These are phyloP conservation scores for Epiblema foenella DNA, from an alignment of 2,888 invertebrate species.

Conservation along the genomic window DNA sequence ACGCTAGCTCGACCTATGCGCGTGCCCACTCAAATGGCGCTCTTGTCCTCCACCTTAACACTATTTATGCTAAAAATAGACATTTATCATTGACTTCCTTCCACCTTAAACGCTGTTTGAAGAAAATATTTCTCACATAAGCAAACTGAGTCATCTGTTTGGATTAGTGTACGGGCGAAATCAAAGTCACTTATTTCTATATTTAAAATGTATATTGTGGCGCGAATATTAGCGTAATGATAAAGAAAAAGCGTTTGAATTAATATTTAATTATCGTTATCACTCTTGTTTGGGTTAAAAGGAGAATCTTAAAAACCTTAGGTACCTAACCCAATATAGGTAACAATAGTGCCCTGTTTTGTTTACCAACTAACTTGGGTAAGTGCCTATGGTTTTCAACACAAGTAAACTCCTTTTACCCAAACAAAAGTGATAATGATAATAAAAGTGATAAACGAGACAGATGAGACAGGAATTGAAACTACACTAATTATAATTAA, in stretches of 20 bases:
- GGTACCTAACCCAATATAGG: background rate
- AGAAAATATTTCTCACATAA: constrained; percentile 27
- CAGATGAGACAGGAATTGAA: no score
- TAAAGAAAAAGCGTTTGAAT: background rate
- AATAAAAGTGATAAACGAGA: no score
- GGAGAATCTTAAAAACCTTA: background rate
- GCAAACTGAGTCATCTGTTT: constrained; percentile 19
- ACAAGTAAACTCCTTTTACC: no score
- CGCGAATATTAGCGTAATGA: background rate
- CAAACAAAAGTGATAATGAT: background rate
- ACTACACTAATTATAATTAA: constrained; percentile 8
- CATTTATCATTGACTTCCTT: constrained; percentile 34
- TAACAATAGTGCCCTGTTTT: no score
- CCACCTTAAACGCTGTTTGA: constrained; percentile 20
- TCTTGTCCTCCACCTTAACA: constrained; percentile 39
- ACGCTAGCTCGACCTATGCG: background rate
- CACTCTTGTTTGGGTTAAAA: background rate
- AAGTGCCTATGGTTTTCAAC: no score
- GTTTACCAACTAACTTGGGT: no score
- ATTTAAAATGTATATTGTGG: background rate
- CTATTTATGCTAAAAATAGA: constrained; percentile 31
- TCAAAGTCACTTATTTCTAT: constrained; percentile 3
- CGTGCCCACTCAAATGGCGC: constrained; percentile 25
- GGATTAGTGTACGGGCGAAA: constrained; percentile 17
- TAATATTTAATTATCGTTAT: background rate